phyloP scores from a whole-genome alignment of 2,113 vertebrate genomes.

The Hippocampus abdominalis region DNA sequence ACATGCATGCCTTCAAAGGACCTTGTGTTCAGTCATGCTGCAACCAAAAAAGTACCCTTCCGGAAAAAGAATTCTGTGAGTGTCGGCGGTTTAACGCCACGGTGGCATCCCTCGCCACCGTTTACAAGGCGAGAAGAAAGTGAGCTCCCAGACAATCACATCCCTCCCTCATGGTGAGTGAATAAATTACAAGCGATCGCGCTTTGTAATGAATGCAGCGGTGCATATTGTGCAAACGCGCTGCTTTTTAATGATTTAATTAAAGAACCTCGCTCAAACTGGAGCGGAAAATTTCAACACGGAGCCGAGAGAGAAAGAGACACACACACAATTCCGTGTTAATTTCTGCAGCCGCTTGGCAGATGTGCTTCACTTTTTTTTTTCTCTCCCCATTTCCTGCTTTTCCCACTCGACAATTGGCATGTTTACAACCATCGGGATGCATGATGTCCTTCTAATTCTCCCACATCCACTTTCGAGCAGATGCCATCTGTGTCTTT shows the following conservation, averaged over 20 bases:
- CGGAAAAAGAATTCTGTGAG: neutral
- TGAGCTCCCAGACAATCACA: conserved; percentile 30
- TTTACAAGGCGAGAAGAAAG: conserved; percentile 9
- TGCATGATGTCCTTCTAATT: conserved; percentile 42
- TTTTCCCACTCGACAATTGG: conserved; percentile 20
- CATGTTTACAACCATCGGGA: conserved; percentile 46
- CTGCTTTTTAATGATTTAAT: conserved; percentile 74
- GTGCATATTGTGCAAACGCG: conserved; percentile 67
- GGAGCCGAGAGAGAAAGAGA: conserved; percentile 13
- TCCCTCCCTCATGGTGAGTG: conserved; percentile 42
- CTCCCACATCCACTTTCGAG: conserved; percentile 20
- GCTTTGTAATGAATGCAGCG: conserved; percentile 63
- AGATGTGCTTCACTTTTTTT: conserved; percentile 63
- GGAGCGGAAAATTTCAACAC: conserved; percentile 62
- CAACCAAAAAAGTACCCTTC: no score
- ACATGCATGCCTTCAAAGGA: no score
- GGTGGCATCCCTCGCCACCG: conserved; percentile 26
- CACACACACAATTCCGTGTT: conserved; percentile 36
- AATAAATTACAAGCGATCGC: conserved; percentile 65
- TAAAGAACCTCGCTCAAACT: conserved; percentile 64
- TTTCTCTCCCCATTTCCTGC: conserved; percentile 43
- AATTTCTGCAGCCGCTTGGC: conserved; percentile 60
- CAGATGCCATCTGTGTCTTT: conserved; percentile 23
- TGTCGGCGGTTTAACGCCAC: neutral
- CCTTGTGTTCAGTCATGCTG: no score